Conservation (phyloP, 2,797 vertebrate genomes). For the Silurus lanzhouensis region DNA sequence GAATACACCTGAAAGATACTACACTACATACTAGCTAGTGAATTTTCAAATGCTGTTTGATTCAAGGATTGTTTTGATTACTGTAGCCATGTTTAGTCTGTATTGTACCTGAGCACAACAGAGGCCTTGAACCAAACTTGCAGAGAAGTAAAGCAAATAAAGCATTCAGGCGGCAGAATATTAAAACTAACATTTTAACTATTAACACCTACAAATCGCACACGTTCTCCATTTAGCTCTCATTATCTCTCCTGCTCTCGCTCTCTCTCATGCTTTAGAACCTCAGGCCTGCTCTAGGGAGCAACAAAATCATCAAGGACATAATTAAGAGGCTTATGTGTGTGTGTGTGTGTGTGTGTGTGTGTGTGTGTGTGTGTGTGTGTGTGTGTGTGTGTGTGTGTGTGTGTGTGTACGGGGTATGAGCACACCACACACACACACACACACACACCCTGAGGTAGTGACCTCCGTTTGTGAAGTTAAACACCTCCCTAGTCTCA, state of each 20-base stretch:
- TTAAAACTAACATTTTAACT: slow-evolving; percentile 61
- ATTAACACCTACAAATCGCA: slow-evolving; percentile 55
- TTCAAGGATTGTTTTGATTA: background rate
- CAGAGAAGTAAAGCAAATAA: slow-evolving; percentile 34
- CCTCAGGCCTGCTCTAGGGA: slow-evolving; percentile 72
- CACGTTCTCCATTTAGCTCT: slow-evolving; percentile 75
- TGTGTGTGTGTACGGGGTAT: slow-evolving; percentile 52
- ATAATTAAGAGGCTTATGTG: slow-evolving; percentile 81
- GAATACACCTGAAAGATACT: background rate
- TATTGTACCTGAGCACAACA: background rate
- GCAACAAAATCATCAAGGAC: slow-evolving; percentile 78
- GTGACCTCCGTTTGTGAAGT: slow-evolving; percentile 75
- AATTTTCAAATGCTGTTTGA: background rate
- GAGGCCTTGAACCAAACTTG: background rate
- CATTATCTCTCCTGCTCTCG: slow-evolving; percentile 50
- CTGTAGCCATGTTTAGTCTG: background rate
- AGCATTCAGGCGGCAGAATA: slow-evolving; percentile 4
- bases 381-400: too few species aligned
- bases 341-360: too few species aligned
- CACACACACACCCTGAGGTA: slow-evolving; percentile 62
- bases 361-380: too few species aligned
- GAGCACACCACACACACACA: slow-evolving; percentile 61
- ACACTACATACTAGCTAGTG: background rate
- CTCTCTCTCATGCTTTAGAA: slow-evolving; percentile 49
- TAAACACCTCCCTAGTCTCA: slow-evolving; percentile 73